A percentile compares a stretch with the other conserved stretches of the same genome.
phyloP scores from a whole-genome alignment of 2,113 vertebrate genomes.

The Dipodomys stephensi region DNA sequence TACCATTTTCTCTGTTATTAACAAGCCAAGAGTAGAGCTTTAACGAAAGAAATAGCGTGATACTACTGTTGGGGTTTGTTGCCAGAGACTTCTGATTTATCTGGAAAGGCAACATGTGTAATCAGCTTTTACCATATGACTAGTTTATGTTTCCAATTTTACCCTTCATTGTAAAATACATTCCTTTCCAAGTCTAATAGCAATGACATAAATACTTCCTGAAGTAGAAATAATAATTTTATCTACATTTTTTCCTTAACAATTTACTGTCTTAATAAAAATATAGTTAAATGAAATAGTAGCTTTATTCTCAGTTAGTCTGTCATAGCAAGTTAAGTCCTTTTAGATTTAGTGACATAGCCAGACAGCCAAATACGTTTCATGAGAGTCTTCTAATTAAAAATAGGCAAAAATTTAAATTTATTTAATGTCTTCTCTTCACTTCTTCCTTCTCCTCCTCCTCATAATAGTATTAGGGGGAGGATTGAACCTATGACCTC shows the following conservation, averaged over 20 bases:
- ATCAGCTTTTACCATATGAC: constrained; percentile 46
- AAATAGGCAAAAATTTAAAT: not conserved
- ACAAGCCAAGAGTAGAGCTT: constrained; percentile 58
- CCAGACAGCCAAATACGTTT: not conserved
- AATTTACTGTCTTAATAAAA: not conserved
- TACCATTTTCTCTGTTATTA: constrained; percentile 78
- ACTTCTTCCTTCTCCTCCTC: too few relatives aligned
- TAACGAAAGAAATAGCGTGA: constrained; percentile 72
- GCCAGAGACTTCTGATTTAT: constrained; percentile 68
- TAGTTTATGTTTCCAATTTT: constrained; percentile 59
- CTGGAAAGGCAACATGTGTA: constrained; percentile 74
- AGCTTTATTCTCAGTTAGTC: not conserved
- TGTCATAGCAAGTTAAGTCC: not conserved
- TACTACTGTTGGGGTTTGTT: constrained; percentile 53
- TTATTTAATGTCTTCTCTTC: not conserved
- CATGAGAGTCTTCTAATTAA: not conserved
- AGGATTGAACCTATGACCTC: not conserved
- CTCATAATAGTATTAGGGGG: too few relatives aligned
- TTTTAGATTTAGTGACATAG: too few relatives aligned
- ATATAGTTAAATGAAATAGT: too few relatives aligned
- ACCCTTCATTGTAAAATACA: not conserved
- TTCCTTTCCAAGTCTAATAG: not conserved
- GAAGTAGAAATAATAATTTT: not conserved
- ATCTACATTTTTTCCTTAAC: not conserved
- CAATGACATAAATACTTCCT: not conserved